Evolutionary conservation across 2,113 vertebrate species (phyloP).

Genomic region (Ellobius talpinus): DNA sequence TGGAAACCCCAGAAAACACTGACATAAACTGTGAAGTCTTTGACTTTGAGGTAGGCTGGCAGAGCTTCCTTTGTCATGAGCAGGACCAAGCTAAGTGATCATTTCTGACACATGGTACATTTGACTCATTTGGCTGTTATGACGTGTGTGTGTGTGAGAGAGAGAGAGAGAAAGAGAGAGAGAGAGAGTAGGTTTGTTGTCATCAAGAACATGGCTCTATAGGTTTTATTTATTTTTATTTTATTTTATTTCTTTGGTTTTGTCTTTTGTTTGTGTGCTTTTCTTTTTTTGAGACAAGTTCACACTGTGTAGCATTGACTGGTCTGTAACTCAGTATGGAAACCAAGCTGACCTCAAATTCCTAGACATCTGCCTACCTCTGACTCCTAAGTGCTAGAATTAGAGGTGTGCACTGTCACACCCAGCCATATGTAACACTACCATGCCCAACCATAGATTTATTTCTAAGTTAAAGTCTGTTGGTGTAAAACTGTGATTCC

Average conservation of each 20-base stretch:
- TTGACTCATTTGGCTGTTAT: not conserved
- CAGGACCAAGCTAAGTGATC: not conserved
- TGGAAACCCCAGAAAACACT: conserved; percentile 60
- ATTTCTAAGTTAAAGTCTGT: not conserved
- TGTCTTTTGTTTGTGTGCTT: not conserved
- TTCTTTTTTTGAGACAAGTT: not conserved
- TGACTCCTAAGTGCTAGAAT: not conserved
- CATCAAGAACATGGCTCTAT: not conserved
- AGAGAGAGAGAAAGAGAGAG: not conserved
- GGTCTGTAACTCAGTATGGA: not conserved
- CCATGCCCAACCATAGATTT: not conserved
- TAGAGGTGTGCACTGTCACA: not conserved
- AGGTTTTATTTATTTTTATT: not conserved
- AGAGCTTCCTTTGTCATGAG: not conserved
- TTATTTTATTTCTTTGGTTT: not conserved
- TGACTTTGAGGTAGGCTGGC: conserved; percentile 63
- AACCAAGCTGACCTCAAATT: not conserved
- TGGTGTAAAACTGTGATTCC: not conserved
- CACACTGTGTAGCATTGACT: not conserved
- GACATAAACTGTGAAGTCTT: conserved; percentile 83
- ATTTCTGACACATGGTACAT: not conserved
- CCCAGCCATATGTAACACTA: not conserved
- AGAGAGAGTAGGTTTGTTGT: not conserved
- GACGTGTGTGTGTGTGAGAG: not conserved
- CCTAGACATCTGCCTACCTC: not conserved